These are phyloP conservation scores for Lophius piscatorius DNA, from an alignment of 2,113 vertebrate genomes.

Conservation along the genomic window DNA sequence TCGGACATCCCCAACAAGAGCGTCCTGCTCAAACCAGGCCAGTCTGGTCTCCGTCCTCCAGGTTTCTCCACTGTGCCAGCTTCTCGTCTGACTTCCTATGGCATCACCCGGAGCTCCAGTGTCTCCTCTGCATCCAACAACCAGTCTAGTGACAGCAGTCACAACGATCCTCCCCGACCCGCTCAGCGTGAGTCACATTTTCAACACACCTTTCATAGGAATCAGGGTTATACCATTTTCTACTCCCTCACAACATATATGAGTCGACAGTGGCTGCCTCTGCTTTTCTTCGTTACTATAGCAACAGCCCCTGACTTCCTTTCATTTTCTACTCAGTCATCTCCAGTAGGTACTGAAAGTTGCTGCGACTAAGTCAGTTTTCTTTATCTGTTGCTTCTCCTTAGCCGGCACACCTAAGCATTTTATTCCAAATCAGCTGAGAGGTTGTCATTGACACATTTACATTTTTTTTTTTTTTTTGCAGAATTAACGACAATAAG, in stretches of 20 bases:
- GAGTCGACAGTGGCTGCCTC: neutral
- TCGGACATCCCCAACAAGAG: slow-evolving; percentile 81
- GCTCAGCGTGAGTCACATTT: slow-evolving; percentile 83
- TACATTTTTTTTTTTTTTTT: too few relatives aligned
- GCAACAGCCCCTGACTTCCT: slow-evolving; percentile 22
- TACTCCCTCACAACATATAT: too few relatives aligned
- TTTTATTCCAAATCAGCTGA: too few relatives aligned
- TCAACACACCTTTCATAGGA: neutral
- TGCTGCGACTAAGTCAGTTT: too few relatives aligned
- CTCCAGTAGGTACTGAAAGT: slow-evolving; percentile 8
- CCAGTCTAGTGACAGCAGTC: slow-evolving; percentile 85
- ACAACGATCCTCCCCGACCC: slow-evolving; percentile 80
- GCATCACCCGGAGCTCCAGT: slow-evolving; percentile 89
- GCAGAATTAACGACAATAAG: too few relatives aligned
- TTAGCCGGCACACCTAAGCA: too few relatives aligned
- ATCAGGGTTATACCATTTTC: neutral
- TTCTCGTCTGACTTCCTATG: slow-evolving; percentile 86
- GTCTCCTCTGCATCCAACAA: slow-evolving; percentile 90
- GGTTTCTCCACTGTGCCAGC: slow-evolving; percentile 89
- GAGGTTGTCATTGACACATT: too few relatives aligned
- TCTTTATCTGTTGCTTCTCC: too few relatives aligned
- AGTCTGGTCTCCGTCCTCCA: slow-evolving; percentile 90
- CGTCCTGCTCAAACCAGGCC: slow-evolving; percentile 85
- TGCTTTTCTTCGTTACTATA: slow-evolving; percentile 36
- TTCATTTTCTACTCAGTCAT: slow-evolving; percentile 29